Evolutionary conservation across 2,888 invertebrate species (phyloP).

Genomic region (Pandemis corylana): DNA sequence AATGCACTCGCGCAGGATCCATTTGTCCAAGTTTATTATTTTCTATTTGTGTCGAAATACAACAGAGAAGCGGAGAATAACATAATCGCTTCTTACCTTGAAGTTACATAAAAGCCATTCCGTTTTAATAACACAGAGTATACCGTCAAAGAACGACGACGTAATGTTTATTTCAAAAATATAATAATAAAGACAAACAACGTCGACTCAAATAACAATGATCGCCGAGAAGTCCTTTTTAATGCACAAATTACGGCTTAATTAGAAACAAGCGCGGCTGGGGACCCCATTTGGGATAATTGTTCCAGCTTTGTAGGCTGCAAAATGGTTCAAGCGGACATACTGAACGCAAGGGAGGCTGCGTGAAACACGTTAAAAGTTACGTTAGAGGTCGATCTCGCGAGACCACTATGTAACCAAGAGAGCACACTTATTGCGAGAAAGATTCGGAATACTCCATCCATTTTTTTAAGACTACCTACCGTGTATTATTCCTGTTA

Average conservation of each 20-base stretch:
- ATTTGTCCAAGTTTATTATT: neutral
- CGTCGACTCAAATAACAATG: constrained; percentile 25
- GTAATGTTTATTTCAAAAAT: neutral
- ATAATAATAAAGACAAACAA: constrained; percentile 16
- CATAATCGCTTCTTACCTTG: constrained; percentile 1
- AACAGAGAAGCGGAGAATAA: neutral
- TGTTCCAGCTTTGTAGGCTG: constrained; percentile 30
- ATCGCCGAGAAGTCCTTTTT: constrained; percentile 36
- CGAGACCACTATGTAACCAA: constrained; percentile 4
- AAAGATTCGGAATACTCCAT: neutral
- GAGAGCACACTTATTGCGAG: neutral
- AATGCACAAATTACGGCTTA: constrained; percentile 54
- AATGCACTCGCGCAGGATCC: neutral
- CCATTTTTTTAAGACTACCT: neutral
- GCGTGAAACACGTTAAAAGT: neutral
- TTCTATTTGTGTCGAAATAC: constrained; percentile 6
- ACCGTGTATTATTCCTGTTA: no score
- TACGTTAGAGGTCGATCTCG: constrained; percentile 2
- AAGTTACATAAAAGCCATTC: constrained; percentile 5
- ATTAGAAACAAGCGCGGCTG: constrained; percentile 56
- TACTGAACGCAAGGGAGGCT: constrained; percentile 5
- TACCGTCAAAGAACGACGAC: neutral
- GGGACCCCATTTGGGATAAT: constrained; percentile 50
- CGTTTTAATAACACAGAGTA: constrained; percentile 12
- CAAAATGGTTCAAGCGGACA: constrained; percentile 24